phyloP scores from a whole-genome alignment of 2,888 invertebrate genomes.

The Polydrusus cervinus region DNA sequence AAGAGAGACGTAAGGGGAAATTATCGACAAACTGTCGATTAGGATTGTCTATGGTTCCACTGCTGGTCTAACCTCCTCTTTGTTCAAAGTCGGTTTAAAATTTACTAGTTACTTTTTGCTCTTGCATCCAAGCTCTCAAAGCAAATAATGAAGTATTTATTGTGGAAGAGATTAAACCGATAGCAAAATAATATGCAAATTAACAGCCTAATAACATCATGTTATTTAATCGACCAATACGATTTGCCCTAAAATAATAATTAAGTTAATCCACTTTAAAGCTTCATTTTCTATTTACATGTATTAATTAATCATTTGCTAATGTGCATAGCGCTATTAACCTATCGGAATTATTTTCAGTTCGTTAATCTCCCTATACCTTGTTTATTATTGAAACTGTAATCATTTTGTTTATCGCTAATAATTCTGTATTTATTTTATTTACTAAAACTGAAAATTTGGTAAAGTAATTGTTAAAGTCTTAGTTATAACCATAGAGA shows the following conservation, averaged over 20 bases:
- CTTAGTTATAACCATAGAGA: too few relatives aligned
- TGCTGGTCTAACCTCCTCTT: too few relatives aligned
- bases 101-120: not conserved
- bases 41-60: too few relatives aligned
- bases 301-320: slow-evolving; percentile 8
- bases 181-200: not conserved
- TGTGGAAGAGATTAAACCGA: not conserved
- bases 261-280: slow-evolving; percentile 6
- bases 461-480: too few relatives aligned
- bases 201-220: not conserved
- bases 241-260: not conserved
- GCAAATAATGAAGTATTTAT: too few relatives aligned
- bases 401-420: too few relatives aligned
- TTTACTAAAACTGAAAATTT: too few relatives aligned
- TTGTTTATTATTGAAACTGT: too few relatives aligned
- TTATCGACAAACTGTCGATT: too few relatives aligned
- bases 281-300: not conserved
- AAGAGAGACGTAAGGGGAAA: too few relatives aligned
- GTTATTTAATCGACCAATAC: slow-evolving; percentile 7
- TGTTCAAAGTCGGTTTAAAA: too few relatives aligned
- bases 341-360: not conserved
- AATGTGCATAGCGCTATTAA: not conserved
- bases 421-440: too few relatives aligned
- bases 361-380: not conserved
- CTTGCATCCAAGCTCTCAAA: not conserved